Percentiles rank a stretch among this genome's conserved stretches.
Evolutionary conservation across 2,113 vertebrate genomes (phyloP).

Genomic region (Amazona guildingii): DNA sequence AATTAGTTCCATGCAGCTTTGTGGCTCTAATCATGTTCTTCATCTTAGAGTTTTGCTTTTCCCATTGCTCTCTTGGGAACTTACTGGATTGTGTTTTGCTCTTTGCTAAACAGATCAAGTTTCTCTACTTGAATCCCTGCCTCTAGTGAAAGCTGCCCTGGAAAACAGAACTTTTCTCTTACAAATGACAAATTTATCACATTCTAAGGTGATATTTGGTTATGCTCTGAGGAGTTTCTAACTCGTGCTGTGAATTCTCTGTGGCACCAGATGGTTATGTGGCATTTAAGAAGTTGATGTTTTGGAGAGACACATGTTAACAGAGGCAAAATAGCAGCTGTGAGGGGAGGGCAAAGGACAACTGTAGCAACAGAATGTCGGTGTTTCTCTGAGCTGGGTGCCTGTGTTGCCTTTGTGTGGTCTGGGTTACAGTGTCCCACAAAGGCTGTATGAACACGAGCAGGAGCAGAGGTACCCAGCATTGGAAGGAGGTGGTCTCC

Average conservation of each 20-base stretch:
- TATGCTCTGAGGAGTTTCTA: neutral
- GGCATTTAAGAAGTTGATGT: neutral
- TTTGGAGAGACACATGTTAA: neutral
- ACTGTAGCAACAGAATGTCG: neutral
- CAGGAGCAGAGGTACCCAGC: neutral
- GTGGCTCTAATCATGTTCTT: neutral
- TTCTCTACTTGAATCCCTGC: neutral
- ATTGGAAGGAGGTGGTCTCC: neutral
- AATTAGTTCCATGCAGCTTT: neutral
- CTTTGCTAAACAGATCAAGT: neutral
- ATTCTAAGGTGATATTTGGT: neutral
- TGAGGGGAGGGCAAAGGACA: neutral
- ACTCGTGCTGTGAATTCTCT: neutral
- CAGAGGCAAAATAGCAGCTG: neutral
- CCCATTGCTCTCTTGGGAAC: neutral
- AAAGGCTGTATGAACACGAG: fast-evolving
- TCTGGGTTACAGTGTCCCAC: neutral
- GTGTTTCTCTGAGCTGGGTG: neutral
- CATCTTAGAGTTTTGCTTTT: neutral
- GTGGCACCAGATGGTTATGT: neutral
- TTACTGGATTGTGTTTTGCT: neutral
- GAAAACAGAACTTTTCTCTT: neutral
- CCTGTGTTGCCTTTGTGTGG: neutral
- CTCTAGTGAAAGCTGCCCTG: neutral
- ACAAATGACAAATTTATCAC: neutral